Base-by-base conservation (phyloP, 2,113 vertebrate species). In the Brienomyrus brachyistius region DNA sequence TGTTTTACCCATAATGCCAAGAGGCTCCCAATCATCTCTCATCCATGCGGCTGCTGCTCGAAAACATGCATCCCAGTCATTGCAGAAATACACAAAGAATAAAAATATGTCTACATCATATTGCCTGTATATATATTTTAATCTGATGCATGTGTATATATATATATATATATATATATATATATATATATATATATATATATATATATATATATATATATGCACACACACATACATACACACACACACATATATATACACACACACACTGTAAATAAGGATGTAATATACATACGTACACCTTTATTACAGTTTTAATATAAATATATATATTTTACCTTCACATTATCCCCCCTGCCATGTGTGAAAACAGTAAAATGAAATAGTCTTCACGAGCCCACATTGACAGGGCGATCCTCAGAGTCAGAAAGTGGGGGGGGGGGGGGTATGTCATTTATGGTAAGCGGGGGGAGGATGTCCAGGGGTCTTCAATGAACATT, bases 171-270 rank as follows among this genome's bases (percentile, higher is more conserved):
- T n/a, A n/a, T 35, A 74, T 56, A 56, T 56, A 23, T 35, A 35
- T 13, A 5, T 35, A 74, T 56, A 56, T 56, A 23, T 35, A 35
- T 13, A 5, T 35, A 74, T 56, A 56, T 56, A 23, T 35, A 35
- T 13, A 5, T 35, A 74, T 56, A 56, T 56, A 23, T 35, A 35
- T 13, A 5, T 35, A 74, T 56, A 56, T 56, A 23, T 35, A 35
- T 13, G n/a, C n/a, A 5, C 21, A 45, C 56, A 45, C 19, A 50
- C 54, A 88, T 48, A 88, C 48, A 88, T n/a, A 54, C 47, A 88
- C 88, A 90, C 70, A 82, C 19, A 89, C 86, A 66, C 84, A n/a
- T n/a, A n/a, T n/a, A n/a, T n/a, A n/a, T n/a, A 62, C 88, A 89
- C n/a, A 31, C n/a, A 31, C 9, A 66, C n/a, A 70, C 10, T 13